Base-by-base conservation (phyloP, 2,113 vertebrate genomes). In the Castor canadensis region DNA sequence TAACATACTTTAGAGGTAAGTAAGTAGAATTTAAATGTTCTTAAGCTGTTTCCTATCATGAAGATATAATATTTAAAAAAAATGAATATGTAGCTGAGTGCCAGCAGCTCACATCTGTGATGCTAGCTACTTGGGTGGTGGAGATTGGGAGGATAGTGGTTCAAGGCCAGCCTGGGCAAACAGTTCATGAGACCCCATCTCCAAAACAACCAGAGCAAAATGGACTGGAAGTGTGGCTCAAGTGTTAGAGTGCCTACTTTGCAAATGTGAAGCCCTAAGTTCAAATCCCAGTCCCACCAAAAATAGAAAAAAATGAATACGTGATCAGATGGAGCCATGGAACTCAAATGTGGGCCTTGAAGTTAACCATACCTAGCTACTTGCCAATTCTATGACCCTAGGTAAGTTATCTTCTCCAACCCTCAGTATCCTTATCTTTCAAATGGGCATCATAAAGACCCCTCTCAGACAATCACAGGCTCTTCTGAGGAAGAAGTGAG, bases 401-500 rank as follows among this genome's bases (percentile, higher is more conserved):
- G n/a, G 75, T 13, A 85, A 87, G 72, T 92, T 35, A 8, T 60
- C 43, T 52, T 95, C 72, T 79, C 73, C 81, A 67, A 89, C 60
- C 5, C 60, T 93, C 79, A 22, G 28, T 84, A 52, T 69, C 43
- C 38, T 96, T 83, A 64, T 71, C 52, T 95, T 69, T 75, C 89
- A 95, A 89, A 64, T 71, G 15, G 35, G 35, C 9, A 43, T 56
- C 35, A 79, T 54, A 69, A 40, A 4, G 38, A 76, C 62, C 58
- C 24, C 16, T 89, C 24, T 84, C 83, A 77, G 40, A 45, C 47
- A 58, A 38, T 84, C 47, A 88, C 22, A 79, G 67, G 10, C 8
- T 96, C 79, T 58, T 40, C n/a, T 24, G 52, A 96, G 67, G 49
- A 91, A 62, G 86, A 77, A 94, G n/a, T 71, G 35, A 94, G 5